Percentiles rank a stretch among this genome's conserved stretches.
Evolutionary conservation across 2,888 invertebrate genomes (phyloP).

Genomic region (Eurytoma californica): DNA sequence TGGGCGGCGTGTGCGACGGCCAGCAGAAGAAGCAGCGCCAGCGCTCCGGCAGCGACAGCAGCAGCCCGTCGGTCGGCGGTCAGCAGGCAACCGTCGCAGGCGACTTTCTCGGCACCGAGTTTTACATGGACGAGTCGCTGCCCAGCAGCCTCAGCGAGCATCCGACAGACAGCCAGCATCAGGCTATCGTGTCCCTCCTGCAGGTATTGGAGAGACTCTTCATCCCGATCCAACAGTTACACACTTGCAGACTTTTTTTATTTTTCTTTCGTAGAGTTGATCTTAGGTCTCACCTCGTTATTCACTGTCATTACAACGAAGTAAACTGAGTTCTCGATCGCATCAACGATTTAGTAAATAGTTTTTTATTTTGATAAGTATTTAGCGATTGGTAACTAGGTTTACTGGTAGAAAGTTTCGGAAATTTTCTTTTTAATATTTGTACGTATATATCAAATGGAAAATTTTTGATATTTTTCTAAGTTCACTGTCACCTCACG

Average conservation of each 20-base stretch:
- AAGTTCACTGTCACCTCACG: too few relatives aligned
- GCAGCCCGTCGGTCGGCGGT: conserved; percentile 72
- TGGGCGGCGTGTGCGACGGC: conserved; percentile 71
- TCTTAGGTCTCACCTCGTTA: too few relatives aligned
- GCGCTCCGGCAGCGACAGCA: conserved; percentile 71
- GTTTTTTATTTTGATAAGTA: too few relatives aligned
- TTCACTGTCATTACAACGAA: too few relatives aligned
- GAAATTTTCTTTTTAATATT: too few relatives aligned
- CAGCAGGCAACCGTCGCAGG: conserved; percentile 66
- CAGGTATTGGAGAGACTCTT: conserved; percentile 71
- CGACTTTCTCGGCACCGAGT: conserved; percentile 88
- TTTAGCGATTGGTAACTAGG: too few relatives aligned
- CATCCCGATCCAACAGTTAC: conserved; percentile 26
- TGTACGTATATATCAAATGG: too few relatives aligned
- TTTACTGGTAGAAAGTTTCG: too few relatives aligned
- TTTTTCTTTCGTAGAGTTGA: background rate
- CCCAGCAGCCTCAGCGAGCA: conserved; percentile 88
- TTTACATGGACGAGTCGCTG: conserved; percentile 92
- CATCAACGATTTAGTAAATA: too few relatives aligned
- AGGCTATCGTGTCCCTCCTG: conserved; percentile 74
- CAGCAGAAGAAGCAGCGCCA: conserved; percentile 70
- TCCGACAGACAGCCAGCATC: conserved; percentile 76
- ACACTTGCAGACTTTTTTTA: conserved; percentile 4
- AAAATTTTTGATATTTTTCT: too few relatives aligned
- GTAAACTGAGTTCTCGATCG: too few relatives aligned